These are phyloP conservation scores for Rhopilema esculentum DNA, from an alignment of 30 jellyfish, hydroid and myxozoan genomes.

Conservation along the genomic window DNA sequence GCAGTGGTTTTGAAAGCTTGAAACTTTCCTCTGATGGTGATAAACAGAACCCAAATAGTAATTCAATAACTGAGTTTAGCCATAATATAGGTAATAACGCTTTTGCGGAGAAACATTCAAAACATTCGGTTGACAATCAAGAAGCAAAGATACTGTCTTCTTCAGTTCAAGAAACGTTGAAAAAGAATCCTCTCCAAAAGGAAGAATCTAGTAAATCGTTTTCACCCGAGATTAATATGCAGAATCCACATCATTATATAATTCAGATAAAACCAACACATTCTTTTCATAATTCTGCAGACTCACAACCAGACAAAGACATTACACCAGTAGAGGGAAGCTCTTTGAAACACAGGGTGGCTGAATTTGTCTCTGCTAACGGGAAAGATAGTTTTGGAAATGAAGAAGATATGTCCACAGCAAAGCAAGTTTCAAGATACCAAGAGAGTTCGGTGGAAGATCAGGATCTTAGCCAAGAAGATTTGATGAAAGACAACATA, in stretches of 20 bases:
- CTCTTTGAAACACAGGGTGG: background rate
- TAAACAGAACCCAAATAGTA: background rate
- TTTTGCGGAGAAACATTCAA: background rate
- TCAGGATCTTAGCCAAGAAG: constrained; percentile 26
- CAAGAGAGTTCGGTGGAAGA: background rate
- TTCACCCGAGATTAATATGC: constrained; percentile 55
- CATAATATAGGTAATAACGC: background rate
- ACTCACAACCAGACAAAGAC: background rate
- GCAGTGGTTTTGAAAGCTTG: background rate
- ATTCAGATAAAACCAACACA: constrained; percentile 62
- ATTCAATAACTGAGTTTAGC: background rate
- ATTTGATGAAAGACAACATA: constrained; percentile 14
- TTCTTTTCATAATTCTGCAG: background rate
- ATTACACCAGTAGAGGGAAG: background rate
- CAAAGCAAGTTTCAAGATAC: background rate
- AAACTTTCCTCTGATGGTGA: background rate
- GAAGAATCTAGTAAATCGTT: constrained; percentile 8
- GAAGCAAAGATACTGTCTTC: too few relatives aligned
- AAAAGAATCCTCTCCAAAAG: background rate
- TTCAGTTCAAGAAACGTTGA: too few relatives aligned
- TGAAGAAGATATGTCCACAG: background rate
- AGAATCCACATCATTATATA: constrained; percentile 55
- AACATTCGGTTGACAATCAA: too few relatives aligned
- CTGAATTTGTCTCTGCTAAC: background rate
- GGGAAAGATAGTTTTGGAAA: background rate